Percentiles rank a stretch among this genome's conserved stretches.
Conservation (phyloP, 92 coral and sea anemone species). For the Epizoanthus stellaris region DNA sequence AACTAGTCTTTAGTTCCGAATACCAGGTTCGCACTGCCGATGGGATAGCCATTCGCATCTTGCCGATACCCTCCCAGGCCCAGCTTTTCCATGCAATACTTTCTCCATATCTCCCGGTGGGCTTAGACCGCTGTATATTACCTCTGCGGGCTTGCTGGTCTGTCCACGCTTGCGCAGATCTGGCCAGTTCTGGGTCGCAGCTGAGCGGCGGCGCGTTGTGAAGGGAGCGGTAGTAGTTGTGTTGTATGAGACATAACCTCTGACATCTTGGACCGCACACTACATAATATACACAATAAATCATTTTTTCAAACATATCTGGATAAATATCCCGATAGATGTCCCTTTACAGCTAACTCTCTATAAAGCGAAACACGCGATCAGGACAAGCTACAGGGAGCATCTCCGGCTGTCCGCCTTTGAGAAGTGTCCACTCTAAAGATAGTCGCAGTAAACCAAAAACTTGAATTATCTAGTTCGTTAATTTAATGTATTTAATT, state of each 20-base stretch:
- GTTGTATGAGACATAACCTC: slow-evolving; percentile 72
- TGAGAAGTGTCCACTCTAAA: no score
- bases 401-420: no score
- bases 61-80: slow-evolving; percentile 67
- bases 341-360: not conserved
- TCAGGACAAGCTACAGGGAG: no score
- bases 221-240: slow-evolving; percentile 78
- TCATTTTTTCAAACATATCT: not conserved
- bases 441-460: no score
- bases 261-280: slow-evolving; percentile 85
- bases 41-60: slow-evolving; percentile 60
- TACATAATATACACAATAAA: not conserved
- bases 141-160: slow-evolving; percentile 65
- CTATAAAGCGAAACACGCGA: no score
- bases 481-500: no score
- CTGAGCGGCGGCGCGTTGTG: slow-evolving; percentile 77
- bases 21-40: slow-evolving; percentile 76
- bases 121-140: slow-evolving; percentile 37
- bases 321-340: not conserved
- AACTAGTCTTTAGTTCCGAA: slow-evolving; percentile 44
- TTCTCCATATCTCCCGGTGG: slow-evolving; percentile 43
- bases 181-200: slow-evolving; percentile 87
- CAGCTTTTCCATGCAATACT: slow-evolving; percentile 79
- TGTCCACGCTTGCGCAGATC: slow-evolving; percentile 81
- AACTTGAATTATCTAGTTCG: no score